Evolutionary conservation across 92 coral and sea anemone genomes (phyloP).

Genomic region (Porites divaricata): DNA sequence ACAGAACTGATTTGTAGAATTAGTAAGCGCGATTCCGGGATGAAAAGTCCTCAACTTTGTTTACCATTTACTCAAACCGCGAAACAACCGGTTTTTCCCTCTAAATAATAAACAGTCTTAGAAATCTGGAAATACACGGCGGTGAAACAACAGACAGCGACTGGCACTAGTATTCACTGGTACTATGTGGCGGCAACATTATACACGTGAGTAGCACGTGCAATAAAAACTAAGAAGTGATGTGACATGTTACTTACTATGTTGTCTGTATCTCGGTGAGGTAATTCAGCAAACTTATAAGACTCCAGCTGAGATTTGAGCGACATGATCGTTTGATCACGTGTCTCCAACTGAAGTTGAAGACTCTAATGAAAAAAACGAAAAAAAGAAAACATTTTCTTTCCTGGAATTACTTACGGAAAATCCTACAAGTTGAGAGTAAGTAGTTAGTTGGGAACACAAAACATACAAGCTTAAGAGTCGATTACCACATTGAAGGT

Average conservation of each 20-base stretch:
- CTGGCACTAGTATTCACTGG: background rate
- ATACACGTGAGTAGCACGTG: background rate
- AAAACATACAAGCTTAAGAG: no score
- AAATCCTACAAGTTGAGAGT: background rate
- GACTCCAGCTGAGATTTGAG: slow-evolving; percentile 88
- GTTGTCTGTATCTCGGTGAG: slow-evolving; percentile 81
- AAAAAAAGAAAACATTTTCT: background rate
- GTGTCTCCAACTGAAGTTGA: slow-evolving; percentile 88
- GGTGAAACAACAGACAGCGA: background rate
- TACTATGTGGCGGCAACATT: background rate
- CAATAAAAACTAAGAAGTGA: no score
- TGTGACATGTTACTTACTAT: slow-evolving; percentile 67
- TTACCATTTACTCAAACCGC: no score
- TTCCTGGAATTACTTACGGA: background rate
- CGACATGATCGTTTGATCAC: slow-evolving; percentile 88
- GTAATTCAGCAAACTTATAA: slow-evolving; percentile 70
- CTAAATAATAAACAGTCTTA: no score
- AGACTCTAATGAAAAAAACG: slow-evolving; percentile 69
- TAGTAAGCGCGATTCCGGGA: no score
- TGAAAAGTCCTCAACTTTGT: no score
- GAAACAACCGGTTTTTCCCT: no score
- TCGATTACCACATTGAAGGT: no score
- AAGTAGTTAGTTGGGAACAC: no score
- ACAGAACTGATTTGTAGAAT: no score
- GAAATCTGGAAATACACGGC: no score